These are phyloP conservation scores for Ursus arctos DNA, from an alignment of 2,113 vertebrate species.

Conservation along the genomic window DNA sequence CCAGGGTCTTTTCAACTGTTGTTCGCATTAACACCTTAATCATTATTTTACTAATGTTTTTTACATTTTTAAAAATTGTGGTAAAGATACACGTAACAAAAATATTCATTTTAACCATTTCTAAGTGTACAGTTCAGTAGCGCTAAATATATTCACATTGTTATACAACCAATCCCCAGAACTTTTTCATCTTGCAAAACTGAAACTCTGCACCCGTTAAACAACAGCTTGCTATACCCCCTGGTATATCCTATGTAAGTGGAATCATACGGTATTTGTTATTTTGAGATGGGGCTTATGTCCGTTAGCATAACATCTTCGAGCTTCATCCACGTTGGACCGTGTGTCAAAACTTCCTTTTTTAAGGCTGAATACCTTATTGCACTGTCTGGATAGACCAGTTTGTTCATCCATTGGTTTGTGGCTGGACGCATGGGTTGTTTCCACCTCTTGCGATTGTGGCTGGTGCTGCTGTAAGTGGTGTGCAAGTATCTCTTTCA, in stretches of 20 bases:
- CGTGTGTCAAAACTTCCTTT: background rate
- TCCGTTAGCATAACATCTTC: background rate
- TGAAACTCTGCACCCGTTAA: background rate
- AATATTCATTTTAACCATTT: background rate
- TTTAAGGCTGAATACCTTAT: background rate
- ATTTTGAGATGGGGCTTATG: background rate
- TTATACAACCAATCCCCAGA: background rate
- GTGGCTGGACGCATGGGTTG: background rate
- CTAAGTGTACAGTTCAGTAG: background rate
- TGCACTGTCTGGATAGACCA: background rate
- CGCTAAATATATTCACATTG: background rate
- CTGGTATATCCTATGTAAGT: background rate
- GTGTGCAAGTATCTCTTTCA: background rate
- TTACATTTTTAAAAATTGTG: background rate
- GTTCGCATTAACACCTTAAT: background rate
- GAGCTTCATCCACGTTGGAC: background rate
- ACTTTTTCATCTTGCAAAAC: background rate
- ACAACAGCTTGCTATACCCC: background rate
- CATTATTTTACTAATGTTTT: background rate
- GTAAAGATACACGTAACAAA: background rate
- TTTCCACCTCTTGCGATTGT: background rate
- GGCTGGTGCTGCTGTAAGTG: background rate
- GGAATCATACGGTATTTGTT: background rate
- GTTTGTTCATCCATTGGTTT: background rate
- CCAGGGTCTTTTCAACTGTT: background rate